phyloP scores from a whole-genome alignment of 2,888 invertebrate genomes.

The Dicyrtomina minuta region DNA sequence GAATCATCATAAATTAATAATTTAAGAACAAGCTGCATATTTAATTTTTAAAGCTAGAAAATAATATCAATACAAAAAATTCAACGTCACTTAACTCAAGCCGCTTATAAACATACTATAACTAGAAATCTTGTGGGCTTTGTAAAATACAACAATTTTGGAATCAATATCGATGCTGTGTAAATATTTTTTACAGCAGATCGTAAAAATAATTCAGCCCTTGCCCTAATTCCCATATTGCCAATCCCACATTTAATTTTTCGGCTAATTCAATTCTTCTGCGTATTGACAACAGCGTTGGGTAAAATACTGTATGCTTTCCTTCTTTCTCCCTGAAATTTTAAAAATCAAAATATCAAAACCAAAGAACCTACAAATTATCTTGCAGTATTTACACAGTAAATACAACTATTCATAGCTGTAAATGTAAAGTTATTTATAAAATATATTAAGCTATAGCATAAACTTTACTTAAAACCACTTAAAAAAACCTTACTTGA shows the following conservation, averaged over 20 bases:
- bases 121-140: no score
- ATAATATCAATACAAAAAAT: no score
- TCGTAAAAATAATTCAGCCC: constrained; percentile 94
- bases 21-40: no score
- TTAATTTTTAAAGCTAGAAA: no score
- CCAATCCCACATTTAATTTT: constrained; percentile 68
- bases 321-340: constrained; percentile 65
- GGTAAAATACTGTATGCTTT: constrained; percentile 80
- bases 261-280: constrained; percentile 75
- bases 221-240: constrained; percentile 96
- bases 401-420: not conserved
- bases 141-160: no score
- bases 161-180: no score
- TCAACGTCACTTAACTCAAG: no score
- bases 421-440: no score
- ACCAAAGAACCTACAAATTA: not conserved
- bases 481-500: constrained; percentile 66
- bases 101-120: no score
- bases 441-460: not conserved
- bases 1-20: no score
- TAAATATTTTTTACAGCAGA: constrained; percentile 69
- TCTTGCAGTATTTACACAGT: not conserved
- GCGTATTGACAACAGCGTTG: constrained; percentile 81
- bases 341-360: not conserved
- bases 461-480: not conserved